These are phyloP conservation scores for Ditula angustiorana DNA, from an alignment of 2,888 invertebrate genomes.

Conservation along the genomic window DNA sequence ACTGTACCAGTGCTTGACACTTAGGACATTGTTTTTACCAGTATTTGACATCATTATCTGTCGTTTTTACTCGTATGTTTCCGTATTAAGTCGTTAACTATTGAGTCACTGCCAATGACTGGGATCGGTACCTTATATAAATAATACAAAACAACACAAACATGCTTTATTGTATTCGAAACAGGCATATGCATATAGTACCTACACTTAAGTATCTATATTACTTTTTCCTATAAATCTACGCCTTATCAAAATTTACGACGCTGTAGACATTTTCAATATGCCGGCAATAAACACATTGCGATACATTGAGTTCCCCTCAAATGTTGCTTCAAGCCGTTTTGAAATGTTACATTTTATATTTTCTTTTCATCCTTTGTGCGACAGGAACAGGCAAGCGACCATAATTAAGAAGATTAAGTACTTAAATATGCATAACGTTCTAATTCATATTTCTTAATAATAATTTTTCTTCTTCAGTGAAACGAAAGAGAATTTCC, in stretches of 20 bases:
- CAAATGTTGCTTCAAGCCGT: slow-evolving; percentile 5
- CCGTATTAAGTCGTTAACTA: too few relatives aligned
- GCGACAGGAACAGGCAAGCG: too few relatives aligned
- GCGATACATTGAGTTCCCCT: background rate
- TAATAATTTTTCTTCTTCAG: background rate
- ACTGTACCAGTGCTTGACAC: too few relatives aligned
- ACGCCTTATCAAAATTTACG: slow-evolving; percentile 4
- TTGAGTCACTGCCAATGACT: too few relatives aligned
- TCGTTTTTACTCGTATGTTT: too few relatives aligned
- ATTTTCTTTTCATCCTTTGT: slow-evolving; percentile 1
- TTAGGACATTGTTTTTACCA: too few relatives aligned
- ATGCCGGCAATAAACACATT: background rate
- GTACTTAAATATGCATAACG: background rate
- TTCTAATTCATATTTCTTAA: background rate
- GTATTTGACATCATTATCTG: too few relatives aligned
- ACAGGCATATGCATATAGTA: background rate
- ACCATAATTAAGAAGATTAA: too few relatives aligned
- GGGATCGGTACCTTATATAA: too few relatives aligned
- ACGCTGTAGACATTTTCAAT: slow-evolving; percentile 11
- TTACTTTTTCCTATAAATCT: background rate
- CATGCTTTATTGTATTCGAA: too few relatives aligned
- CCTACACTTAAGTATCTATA: background rate
- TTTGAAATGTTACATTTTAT: slow-evolving; percentile 9
- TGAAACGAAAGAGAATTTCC: background rate
- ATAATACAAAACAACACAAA: too few relatives aligned